Percentiles rank a stretch among this genome's conserved stretches.
Conservation (phyloP, 2,797 vertebrate species). For the Sebastes taczanowskii region DNA sequence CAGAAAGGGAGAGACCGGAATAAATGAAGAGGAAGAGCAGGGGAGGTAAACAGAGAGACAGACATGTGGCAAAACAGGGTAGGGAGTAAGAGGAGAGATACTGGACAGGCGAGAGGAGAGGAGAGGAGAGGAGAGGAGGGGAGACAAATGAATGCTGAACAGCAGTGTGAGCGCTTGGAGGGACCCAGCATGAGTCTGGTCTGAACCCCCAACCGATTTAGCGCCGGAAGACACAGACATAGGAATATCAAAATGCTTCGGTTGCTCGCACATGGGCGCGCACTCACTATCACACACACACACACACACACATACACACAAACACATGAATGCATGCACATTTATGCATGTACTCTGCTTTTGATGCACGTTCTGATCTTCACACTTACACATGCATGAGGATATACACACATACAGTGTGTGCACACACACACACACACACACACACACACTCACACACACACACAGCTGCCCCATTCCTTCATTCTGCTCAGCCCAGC, state of each 20-base stretch:
- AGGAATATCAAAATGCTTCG: constrained; percentile 67
- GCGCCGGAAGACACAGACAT: constrained; percentile 71
- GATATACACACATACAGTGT: not conserved
- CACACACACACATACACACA: not conserved
- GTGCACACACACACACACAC: not conserved
- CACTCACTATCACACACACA: not conserved
- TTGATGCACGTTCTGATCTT: constrained; percentile 28
- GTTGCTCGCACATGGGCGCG: constrained; percentile 35
- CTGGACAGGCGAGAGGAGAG: constrained; percentile 30
- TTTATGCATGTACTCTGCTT: constrained; percentile 21
- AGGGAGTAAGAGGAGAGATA: constrained; percentile 14
- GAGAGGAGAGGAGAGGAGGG: constrained; percentile 14
- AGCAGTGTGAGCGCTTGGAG: constrained; percentile 67
- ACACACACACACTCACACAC: not conserved
- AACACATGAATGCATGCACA: constrained; percentile 4
- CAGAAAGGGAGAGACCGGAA: constrained; percentile 15
- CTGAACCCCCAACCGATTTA: constrained; percentile 71
- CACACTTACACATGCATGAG: not conserved
- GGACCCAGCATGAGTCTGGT: constrained; percentile 73
- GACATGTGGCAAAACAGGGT: constrained; percentile 24
- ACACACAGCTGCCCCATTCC: constrained; percentile 10
- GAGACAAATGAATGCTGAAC: constrained; percentile 67
- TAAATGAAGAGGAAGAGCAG: constrained; percentile 36
- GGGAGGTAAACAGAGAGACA: constrained; percentile 34
- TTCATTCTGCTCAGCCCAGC: constrained; percentile 18